A percentile compares a stretch with the other conserved stretches of the same genome.
These are phyloP conservation scores for Hirundo rustica DNA, from an alignment of 2,797 vertebrate species.

Conservation along the genomic window DNA sequence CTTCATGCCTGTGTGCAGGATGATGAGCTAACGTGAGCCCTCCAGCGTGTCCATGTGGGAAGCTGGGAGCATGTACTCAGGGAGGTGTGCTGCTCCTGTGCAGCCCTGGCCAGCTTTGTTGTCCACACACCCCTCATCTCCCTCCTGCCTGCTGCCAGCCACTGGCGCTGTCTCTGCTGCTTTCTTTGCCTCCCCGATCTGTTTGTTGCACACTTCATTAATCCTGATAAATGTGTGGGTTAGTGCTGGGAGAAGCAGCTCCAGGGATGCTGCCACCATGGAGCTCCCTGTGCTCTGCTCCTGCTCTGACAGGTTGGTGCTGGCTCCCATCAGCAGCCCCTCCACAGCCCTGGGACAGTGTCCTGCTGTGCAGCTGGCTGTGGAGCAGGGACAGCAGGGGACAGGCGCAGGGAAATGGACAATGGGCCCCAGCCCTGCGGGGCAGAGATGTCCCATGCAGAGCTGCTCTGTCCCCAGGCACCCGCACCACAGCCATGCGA, in stretches of 20 bases:
- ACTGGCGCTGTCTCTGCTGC: neutral
- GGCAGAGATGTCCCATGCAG: neutral
- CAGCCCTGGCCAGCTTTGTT: neutral
- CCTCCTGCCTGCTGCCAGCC: neutral
- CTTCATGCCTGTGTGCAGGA: neutral
- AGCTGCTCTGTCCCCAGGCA: neutral
- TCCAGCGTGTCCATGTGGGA: rapidly evolving
- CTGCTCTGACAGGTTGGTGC: rapidly evolving
- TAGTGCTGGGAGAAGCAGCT: neutral
- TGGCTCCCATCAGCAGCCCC: rapidly evolving
- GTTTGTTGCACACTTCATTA: slow-evolving; percentile 14
- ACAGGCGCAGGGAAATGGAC: neutral
- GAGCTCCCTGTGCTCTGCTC: neutral
- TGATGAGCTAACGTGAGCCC: neutral
- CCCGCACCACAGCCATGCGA: neutral
- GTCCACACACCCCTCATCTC: neutral
- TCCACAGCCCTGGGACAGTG: neutral
- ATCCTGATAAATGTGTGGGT: slow-evolving; percentile 41
- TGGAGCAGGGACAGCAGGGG: neutral
- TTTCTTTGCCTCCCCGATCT: neutral
- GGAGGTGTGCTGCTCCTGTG: rapidly evolving
- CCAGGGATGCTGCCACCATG: neutral
- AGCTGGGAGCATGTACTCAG: neutral
- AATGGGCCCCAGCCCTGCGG: neutral
- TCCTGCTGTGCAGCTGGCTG: neutral